Evolutionary conservation across 1,140 invertebrate genomes (phyloP).

Genomic region (Ostrea denselamellosa): DNA sequence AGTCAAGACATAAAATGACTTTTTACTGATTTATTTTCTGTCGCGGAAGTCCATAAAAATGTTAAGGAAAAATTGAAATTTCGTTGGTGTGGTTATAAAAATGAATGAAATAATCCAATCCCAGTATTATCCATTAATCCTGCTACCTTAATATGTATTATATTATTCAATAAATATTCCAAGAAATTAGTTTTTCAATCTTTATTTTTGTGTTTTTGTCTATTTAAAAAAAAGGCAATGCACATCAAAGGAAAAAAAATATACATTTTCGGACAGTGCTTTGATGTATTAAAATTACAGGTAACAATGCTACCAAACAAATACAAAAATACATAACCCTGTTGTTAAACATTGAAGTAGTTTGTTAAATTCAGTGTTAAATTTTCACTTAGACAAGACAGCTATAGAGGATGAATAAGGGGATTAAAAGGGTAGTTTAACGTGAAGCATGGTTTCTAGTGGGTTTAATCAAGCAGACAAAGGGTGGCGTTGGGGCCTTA

Average conservation of each 20-base stretch:
- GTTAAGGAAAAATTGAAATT: not conserved
- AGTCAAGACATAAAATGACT: slow-evolving; percentile 17
- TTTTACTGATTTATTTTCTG: slow-evolving; percentile 28
- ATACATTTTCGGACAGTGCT: not conserved
- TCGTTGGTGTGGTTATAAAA: not conserved
- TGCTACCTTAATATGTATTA: too few species aligned
- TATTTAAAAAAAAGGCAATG: too few species aligned
- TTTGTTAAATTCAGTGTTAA: slow-evolving; percentile 7
- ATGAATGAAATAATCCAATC: too few species aligned
- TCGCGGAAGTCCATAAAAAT: slow-evolving; percentile 7
- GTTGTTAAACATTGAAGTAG: slow-evolving; percentile 28
- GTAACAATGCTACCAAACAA: not conserved
- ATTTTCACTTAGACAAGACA: not conserved
- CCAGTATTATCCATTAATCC: too few species aligned
- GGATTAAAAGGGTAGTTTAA: not conserved
- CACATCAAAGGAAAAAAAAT: too few species aligned
- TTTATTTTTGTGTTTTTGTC: too few species aligned
- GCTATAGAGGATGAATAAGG: not conserved
- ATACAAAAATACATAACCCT: not conserved
- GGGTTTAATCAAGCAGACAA: slow-evolving; percentile 24
- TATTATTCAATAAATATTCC: too few species aligned
- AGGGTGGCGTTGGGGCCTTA: not conserved
- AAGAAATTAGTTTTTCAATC: too few species aligned
- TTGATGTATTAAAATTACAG: slow-evolving; percentile 7
- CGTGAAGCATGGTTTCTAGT: not conserved